These are phyloP conservation scores for Eulacestoma nigropectus DNA, from an alignment of 2,113 vertebrate species.

Conservation along the genomic window DNA sequence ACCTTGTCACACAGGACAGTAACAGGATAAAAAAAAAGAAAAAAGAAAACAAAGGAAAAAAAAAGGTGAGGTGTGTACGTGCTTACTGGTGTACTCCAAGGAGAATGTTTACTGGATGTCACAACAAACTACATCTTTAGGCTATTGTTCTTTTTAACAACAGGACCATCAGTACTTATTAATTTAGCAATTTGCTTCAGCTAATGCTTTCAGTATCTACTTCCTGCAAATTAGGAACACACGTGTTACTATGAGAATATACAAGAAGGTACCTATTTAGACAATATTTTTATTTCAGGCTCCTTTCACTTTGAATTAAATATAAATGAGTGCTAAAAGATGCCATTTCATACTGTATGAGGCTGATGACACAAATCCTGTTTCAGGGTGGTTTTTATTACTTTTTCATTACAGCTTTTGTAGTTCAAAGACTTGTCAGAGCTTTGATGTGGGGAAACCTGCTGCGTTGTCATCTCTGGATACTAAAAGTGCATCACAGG, in stretches of 20 bases:
- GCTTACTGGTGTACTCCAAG: neutral
- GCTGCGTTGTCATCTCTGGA: neutral
- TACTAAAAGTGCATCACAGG: neutral
- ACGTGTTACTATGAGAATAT: neutral
- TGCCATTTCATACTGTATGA: neutral
- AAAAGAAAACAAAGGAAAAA: fast-evolving
- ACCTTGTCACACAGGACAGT: neutral
- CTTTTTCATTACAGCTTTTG: neutral
- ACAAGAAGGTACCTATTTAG: neutral
- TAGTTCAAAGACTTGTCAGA: neutral
- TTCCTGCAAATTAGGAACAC: neutral
- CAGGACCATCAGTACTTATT: neutral
- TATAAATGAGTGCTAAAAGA: neutral
- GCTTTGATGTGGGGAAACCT: neutral
- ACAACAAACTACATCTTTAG: neutral
- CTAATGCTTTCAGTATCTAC: neutral
- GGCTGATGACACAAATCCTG: neutral
- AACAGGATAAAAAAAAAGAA: neutral
- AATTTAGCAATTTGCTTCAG: neutral
- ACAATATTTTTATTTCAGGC: neutral
- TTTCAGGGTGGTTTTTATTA: neutral
- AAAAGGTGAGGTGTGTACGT: neutral
- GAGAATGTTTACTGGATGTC: neutral
- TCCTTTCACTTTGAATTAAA: neutral
- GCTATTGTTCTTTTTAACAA: neutral